A percentile compares a stretch with the other conserved stretches of the same genome.
These are phyloP conservation scores for Dryadula phaetusa DNA, from an alignment of 2,888 invertebrate species.

Conservation along the genomic window DNA sequence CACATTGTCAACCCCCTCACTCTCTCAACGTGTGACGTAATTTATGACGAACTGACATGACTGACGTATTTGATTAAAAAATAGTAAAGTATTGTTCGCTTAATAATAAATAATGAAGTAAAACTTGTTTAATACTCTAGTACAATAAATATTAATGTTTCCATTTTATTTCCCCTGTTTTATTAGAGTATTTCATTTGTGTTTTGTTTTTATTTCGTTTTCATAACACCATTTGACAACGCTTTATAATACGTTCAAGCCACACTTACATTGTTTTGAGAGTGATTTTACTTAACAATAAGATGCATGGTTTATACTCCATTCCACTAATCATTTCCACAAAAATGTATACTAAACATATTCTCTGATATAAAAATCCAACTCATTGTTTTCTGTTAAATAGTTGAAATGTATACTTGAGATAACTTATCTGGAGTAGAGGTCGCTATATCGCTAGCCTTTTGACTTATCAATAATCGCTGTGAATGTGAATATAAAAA, in stretches of 20 bases:
- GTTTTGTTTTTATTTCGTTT: too few species aligned
- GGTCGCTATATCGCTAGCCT: slow-evolving; percentile 29
- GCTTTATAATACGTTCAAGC: neutral
- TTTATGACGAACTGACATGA: too few species aligned
- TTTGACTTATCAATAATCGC: slow-evolving; percentile 26
- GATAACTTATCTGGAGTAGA: slow-evolving; percentile 26
- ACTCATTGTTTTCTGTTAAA: slow-evolving; percentile 11
- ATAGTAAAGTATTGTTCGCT: too few species aligned
- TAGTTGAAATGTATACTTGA: neutral
- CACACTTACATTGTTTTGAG: neutral
- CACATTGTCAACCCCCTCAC: too few species aligned
- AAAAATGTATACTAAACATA: neutral
- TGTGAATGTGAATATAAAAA: neutral
- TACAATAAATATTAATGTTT: too few species aligned
- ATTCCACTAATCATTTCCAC: neutral
- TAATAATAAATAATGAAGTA: too few species aligned
- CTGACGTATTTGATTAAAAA: too few species aligned
- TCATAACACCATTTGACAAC: neutral
- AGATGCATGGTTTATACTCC: neutral
- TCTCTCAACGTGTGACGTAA: too few species aligned
- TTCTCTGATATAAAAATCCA: slow-evolving; percentile 13
- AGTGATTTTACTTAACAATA: neutral
- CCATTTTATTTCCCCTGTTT: too few species aligned
- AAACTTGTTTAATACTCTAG: too few species aligned
- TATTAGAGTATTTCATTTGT: too few species aligned